Evolutionary conservation across 1,140 invertebrate species (phyloP).

Genomic region (Diachasmimorpha longicaudata): DNA sequence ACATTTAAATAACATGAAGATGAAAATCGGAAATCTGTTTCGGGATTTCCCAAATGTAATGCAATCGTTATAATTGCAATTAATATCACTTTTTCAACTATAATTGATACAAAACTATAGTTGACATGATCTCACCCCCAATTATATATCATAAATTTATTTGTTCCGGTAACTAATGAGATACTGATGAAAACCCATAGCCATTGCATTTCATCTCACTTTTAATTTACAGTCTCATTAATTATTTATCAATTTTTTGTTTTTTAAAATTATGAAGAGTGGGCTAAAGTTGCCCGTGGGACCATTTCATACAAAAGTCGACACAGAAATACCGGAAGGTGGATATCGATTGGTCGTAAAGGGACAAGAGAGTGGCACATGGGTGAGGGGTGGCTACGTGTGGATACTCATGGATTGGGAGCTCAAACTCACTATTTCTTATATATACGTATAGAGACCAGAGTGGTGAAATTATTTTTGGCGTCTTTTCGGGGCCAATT

Average conservation of each 20-base stretch:
- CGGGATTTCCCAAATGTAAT: too few relatives aligned
- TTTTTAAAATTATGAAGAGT: not conserved
- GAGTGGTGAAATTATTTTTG: not conserved
- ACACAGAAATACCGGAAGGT: constrained; percentile 1
- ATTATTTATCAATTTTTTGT: not conserved
- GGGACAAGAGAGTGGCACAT: not conserved
- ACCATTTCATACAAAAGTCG: not conserved
- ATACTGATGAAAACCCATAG: not conserved
- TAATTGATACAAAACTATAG: too few relatives aligned
- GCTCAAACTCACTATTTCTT: not conserved
- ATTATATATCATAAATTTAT: too few relatives aligned
- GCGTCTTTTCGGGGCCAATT: not conserved
- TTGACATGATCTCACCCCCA: too few relatives aligned
- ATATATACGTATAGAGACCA: not conserved
- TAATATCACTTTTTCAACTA: too few relatives aligned
- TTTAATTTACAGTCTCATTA: not conserved
- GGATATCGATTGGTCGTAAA: not conserved
- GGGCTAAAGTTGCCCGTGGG: not conserved
- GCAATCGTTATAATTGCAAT: too few relatives aligned
- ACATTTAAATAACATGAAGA: too few relatives aligned
- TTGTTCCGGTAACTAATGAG: too few relatives aligned
- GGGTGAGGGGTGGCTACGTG: not conserved
- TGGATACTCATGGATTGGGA: not conserved
- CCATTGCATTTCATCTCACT: not conserved
- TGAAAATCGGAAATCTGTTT: too few relatives aligned